These are phyloP conservation scores for Adelges cooleyi DNA, from an alignment of 1,140 invertebrate species.

Conservation along the genomic window DNA sequence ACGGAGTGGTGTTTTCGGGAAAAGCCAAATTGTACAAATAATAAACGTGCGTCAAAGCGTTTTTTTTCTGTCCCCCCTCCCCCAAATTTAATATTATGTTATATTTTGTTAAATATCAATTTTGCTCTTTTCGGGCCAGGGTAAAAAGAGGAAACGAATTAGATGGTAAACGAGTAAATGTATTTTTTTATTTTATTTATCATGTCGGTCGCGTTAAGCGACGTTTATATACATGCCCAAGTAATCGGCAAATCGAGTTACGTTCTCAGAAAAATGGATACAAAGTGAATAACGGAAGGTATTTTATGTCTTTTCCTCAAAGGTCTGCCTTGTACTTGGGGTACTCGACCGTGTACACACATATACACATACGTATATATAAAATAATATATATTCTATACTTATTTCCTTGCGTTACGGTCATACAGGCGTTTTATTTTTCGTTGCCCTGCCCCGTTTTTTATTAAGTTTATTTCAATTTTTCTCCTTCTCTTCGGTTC, in stretches of 20 bases:
- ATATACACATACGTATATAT: neutral
- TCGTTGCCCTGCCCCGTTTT: too few relatives aligned
- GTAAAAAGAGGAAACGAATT: neutral
- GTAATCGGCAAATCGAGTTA: constrained; percentile 26
- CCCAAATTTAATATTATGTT: too few relatives aligned
- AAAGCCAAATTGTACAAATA: too few relatives aligned
- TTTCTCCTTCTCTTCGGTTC: too few relatives aligned
- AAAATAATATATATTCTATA: neutral
- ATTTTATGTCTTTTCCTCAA: too few relatives aligned
- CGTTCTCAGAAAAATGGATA: constrained; percentile 23
- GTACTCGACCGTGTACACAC: neutral
- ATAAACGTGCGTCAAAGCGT: neutral
- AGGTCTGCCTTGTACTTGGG: neutral
- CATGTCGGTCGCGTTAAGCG: constrained; percentile 5
- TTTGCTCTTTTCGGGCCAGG: neutral
- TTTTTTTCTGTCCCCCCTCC: too few relatives aligned
- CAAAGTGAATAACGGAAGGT: constrained; percentile 22
- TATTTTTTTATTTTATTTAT: too few relatives aligned
- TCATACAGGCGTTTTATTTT: constrained; percentile 5
- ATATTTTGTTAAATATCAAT: constrained; percentile 20
- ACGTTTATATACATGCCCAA: constrained; percentile 4
- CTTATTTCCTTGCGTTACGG: constrained; percentile 11
- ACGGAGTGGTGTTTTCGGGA: too few relatives aligned
- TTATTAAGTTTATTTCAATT: too few relatives aligned
- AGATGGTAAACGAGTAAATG: too few relatives aligned